A percentile compares a stretch with the other conserved stretches of the same genome.
Conservation (phyloP, 2,113 vertebrate species). For the Sturnus vulgaris region DNA sequence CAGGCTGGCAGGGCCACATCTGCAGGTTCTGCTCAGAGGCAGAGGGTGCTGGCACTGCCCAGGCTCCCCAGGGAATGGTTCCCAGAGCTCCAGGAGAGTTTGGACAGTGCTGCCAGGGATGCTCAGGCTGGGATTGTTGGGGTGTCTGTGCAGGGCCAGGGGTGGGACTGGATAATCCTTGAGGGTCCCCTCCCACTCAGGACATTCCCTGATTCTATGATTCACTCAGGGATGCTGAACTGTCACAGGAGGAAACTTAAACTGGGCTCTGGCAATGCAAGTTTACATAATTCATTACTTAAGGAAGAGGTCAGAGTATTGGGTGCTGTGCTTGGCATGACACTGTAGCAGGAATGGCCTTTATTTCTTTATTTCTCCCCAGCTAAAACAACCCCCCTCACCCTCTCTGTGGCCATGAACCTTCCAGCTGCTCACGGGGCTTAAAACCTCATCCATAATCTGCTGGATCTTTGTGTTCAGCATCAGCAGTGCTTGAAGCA, state of each 20-base stretch:
- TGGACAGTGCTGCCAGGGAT: rapidly evolving
- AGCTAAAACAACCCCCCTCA: not conserved
- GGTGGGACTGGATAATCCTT: not conserved
- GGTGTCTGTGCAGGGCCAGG: not conserved
- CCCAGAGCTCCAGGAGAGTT: rapidly evolving
- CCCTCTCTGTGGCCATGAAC: not conserved
- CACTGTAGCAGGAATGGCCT: not conserved
- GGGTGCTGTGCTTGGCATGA: not conserved
- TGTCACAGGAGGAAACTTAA: slow-evolving; percentile 6
- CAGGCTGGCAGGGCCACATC: not conserved
- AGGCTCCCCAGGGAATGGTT: not conserved
- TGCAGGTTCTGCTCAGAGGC: not conserved
- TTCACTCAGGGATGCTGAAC: not conserved
- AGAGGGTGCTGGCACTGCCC: not conserved
- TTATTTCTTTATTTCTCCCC: not conserved
- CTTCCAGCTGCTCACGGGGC: rapidly evolving
- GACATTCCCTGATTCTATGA: not conserved
- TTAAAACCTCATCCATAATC: not conserved
- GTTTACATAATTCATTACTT: slow-evolving; percentile 27
- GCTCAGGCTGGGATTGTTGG: not conserved
- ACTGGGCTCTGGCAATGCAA: not conserved
- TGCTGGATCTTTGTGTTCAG: not conserved
- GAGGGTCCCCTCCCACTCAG: not conserved
- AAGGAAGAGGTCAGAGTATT: slow-evolving; percentile 44
- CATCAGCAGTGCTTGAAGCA: not conserved